Evolutionary conservation across 2,888 invertebrate species (phyloP).

Genomic region (Scrobipalpa costella): DNA sequence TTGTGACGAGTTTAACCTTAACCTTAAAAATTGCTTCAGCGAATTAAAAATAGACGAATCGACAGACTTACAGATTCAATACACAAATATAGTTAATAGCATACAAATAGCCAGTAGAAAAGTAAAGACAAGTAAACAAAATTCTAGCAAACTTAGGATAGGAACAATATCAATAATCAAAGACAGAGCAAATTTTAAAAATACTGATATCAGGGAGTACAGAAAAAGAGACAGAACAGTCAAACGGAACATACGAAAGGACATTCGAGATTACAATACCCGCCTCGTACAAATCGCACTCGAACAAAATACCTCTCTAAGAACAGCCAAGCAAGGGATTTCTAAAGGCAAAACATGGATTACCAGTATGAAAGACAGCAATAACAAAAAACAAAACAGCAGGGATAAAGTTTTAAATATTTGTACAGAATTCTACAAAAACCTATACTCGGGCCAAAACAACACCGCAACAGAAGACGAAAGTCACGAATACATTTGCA

Average conservation of each 20-base stretch:
- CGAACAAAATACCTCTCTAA: constrained; percentile 1
- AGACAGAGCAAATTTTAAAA: not conserved
- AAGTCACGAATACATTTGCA: no score
- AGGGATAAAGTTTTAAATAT: no score
- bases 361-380: no score
- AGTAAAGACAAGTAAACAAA: not conserved
- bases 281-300: not conserved
- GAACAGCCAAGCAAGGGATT: constrained; percentile 6
- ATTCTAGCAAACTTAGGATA: not conserved
- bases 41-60: not conserved
- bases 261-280: no score
- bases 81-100: not conserved
- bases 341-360: no score
- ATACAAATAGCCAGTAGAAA: not conserved
- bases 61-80: not conserved
- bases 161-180: not conserved
- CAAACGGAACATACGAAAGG: no score
- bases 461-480: no score
- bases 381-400: no score
- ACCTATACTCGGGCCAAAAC: no score
- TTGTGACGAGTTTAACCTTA: not conserved
- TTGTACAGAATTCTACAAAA: no score
- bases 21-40: not conserved
- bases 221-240: not conserved
- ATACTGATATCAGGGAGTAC: not conserved